phyloP scores from a whole-genome alignment of 64 coral and sea anemone species.

The Montipora foliosa region DNA sequence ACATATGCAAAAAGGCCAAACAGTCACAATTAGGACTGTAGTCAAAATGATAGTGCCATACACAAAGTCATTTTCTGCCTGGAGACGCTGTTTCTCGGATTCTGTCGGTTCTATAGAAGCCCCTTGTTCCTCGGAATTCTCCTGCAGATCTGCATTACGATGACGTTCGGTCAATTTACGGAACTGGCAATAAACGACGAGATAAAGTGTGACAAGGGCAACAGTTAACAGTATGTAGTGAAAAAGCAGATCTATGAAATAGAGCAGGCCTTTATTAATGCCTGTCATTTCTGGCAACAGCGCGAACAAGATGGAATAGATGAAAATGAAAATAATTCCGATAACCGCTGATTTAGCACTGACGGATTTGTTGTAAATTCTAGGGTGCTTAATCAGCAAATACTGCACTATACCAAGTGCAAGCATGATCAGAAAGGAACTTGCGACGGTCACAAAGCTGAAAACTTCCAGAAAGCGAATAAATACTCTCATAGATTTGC shows the following conservation, averaged over 20 bases:
- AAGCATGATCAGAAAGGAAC: constrained; percentile 81
- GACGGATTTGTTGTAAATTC: constrained; percentile 46
- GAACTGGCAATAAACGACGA: constrained; percentile 69
- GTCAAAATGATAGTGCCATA: constrained; percentile 48
- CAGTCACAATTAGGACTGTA: constrained; percentile 42
- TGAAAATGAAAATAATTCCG: constrained; percentile 43
- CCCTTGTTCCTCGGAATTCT: not conserved
- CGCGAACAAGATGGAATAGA: constrained; percentile 86
- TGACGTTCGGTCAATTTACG: constrained; percentile 18
- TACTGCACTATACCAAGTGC: constrained; percentile 67
- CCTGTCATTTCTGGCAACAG: constrained; percentile 81
- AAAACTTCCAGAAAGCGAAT: constrained; percentile 71
- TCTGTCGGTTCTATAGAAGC: not conserved
- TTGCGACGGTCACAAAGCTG: constrained; percentile 70
- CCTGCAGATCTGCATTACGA: not conserved
- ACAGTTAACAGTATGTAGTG: constrained; percentile 74
- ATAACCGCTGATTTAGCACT: constrained; percentile 10
- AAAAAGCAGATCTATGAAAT: constrained; percentile 59
- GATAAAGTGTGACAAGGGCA: constrained; percentile 62
- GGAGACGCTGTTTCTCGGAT: constrained; percentile 10
- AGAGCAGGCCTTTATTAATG: constrained; percentile 22
- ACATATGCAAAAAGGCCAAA: constrained; percentile 26
- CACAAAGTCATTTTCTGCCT: constrained; percentile 66
- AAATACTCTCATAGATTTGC: not conserved
- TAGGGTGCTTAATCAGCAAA: constrained; percentile 64